Conservation (phyloP, 1,140 invertebrate genomes). For the Drosophila serrata region DNA sequence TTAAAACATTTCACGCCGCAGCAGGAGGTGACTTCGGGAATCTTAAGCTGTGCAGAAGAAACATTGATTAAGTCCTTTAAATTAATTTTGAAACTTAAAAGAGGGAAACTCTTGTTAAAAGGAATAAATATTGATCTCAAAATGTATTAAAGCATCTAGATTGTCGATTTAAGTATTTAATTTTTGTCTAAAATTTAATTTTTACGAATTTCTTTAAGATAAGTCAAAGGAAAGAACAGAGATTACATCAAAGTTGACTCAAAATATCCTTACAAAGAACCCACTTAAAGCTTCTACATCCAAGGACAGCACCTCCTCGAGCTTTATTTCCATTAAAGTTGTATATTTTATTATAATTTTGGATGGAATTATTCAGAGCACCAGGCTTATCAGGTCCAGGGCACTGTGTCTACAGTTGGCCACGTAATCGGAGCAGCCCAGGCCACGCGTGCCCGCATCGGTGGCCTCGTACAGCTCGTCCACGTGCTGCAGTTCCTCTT, state of each 20-base stretch:
- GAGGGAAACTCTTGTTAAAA: not conserved
- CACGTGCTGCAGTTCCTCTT: conserved; percentile 58
- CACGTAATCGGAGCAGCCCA: conserved; percentile 66
- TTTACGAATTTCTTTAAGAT: not conserved
- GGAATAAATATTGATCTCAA: not conserved
- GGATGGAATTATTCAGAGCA: conserved; percentile 37
- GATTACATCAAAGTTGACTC: not conserved
- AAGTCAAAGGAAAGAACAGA: not conserved
- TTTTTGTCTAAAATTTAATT: rapidly evolving
- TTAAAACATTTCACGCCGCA: conserved; percentile 72
- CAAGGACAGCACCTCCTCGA: not conserved
- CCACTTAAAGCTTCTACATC: not conserved
- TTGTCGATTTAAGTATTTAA: not conserved
- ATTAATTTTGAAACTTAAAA: not conserved
- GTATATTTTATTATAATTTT: not conserved
- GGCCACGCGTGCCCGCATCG: conserved; percentile 58
- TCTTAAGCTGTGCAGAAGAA: not conserved
- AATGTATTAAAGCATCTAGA: not conserved
- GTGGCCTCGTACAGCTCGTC: conserved; percentile 61
- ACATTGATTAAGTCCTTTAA: conserved; percentile 7
- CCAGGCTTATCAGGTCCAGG: conserved; percentile 73
- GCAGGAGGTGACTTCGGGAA: conserved; percentile 33
- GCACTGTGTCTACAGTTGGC: conserved; percentile 60
- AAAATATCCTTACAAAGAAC: not conserved
- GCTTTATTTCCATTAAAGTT: not conserved